These are phyloP conservation scores for Epizoanthus fatuus DNA, from an alignment of 92 coral and sea anemone species.

Conservation along the genomic window DNA sequence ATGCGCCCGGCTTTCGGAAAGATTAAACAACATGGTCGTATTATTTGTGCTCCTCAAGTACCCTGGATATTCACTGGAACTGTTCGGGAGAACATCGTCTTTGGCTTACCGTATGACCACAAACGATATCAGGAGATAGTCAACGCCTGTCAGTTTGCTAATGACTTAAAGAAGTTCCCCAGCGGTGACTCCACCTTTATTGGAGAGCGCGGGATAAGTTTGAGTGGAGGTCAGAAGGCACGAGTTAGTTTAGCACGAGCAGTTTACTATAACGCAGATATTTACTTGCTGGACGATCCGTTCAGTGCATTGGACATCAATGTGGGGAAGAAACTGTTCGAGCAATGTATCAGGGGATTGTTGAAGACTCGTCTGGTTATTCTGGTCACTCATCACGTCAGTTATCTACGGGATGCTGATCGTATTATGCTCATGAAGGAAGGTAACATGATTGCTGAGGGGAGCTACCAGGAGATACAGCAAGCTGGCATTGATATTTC, in stretches of 20 bases:
- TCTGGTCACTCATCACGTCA: constrained; percentile 49
- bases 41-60: constrained; percentile 35
- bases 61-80: constrained; percentile 57
- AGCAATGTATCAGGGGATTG: constrained; percentile 36
- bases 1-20: constrained; percentile 21
- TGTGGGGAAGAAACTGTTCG: constrained; percentile 24
- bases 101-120: constrained; percentile 37
- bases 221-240: constrained; percentile 57
- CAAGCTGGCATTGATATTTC: constrained; percentile 34
- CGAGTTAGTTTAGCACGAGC: constrained; percentile 61
- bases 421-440: constrained; percentile 42
- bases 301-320: constrained; percentile 44
- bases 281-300: constrained; percentile 52
- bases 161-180: constrained; percentile 38
- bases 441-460: constrained; percentile 29
- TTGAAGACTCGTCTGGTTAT: constrained; percentile 22
- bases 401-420: constrained; percentile 43
- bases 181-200: constrained; percentile 36
- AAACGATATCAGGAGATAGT: constrained; percentile 3
- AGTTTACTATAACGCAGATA: constrained; percentile 48
- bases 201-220: constrained; percentile 47
- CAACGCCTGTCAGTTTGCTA: constrained; percentile 31
- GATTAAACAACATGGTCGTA: constrained; percentile 31
- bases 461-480: constrained; percentile 26
- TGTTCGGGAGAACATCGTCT: constrained; percentile 44